These are phyloP conservation scores for Thymelicus acteon DNA, from an alignment of 2,888 invertebrate species.

Conservation along the genomic window DNA sequence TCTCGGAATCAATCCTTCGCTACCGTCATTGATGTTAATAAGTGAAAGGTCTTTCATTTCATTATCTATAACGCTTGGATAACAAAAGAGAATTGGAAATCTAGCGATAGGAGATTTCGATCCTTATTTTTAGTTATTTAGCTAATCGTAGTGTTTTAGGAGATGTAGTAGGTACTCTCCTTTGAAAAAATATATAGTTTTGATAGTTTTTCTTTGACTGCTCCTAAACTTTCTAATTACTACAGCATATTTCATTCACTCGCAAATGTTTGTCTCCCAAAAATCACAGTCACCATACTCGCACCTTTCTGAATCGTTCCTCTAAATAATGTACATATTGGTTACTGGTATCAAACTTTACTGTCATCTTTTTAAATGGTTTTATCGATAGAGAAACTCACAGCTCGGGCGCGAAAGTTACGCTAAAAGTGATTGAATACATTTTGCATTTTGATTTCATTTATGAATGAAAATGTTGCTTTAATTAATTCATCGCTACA, in stretches of 20 bases:
- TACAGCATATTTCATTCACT: too few species aligned
- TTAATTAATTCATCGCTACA: background rate
- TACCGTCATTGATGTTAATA: constrained; percentile 31
- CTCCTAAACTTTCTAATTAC: too few species aligned
- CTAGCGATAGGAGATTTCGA: background rate
- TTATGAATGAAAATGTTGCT: constrained; percentile 10
- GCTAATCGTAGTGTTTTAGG: too few species aligned
- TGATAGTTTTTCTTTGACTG: too few species aligned
- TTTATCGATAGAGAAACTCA: constrained; percentile 18
- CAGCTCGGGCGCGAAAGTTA: constrained; percentile 4
- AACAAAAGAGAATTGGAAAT: constrained; percentile 1
- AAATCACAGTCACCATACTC: background rate
- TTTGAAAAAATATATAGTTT: too few species aligned
- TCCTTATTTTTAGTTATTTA: background rate
- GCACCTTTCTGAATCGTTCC: background rate
- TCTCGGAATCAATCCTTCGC: constrained; percentile 17
- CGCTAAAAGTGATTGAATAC: background rate
- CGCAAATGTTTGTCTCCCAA: background rate
- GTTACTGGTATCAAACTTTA: constrained; percentile 1
- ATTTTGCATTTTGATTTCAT: background rate
- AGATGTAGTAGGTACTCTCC: too few species aligned
- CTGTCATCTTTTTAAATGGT: constrained; percentile 10
- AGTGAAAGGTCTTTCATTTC: constrained; percentile 28
- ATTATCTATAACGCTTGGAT: constrained; percentile 4
- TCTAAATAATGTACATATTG: background rate